Percentiles rank a stretch among this genome's conserved stretches.
Evolutionary conservation across 2,888 invertebrate species (phyloP).

Genomic region (Julus scanicus): DNA sequence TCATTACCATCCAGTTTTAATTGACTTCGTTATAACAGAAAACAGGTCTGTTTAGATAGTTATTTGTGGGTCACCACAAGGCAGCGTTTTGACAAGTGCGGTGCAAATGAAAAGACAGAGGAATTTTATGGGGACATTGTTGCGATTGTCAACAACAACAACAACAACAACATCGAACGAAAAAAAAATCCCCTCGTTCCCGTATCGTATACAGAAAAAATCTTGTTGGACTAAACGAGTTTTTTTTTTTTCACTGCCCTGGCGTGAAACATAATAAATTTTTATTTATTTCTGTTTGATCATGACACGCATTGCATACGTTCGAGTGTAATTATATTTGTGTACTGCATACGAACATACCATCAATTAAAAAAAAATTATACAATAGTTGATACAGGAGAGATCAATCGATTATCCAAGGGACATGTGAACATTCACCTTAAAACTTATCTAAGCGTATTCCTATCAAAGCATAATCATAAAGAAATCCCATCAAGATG

Average conservation of each 20-base stretch:
- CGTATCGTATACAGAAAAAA: background rate
- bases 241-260: background rate
- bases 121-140: constrained; percentile 16
- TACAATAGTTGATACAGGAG: background rate
- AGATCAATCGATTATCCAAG: background rate
- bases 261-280: constrained; percentile 5
- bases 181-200: background rate
- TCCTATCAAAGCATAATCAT: too few species aligned
- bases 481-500: too few species aligned
- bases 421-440: too few species aligned
- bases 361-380: background rate
- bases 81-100: background rate
- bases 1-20: constrained; percentile 15
- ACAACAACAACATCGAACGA: background rate
- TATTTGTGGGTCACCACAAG: constrained; percentile 16
- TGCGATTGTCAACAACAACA: constrained; percentile 7
- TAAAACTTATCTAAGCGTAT: too few species aligned
- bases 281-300: constrained; percentile 8
- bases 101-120: background rate
- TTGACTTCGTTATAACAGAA: constrained; percentile 6
- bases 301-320: background rate
- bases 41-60: constrained; percentile 22
- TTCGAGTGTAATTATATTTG: background rate
- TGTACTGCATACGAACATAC: background rate
- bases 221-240: background rate